Percentiles rank a stretch among this genome's conserved stretches.
These are phyloP conservation scores for Pelusios castaneus DNA, from an alignment of 2,113 vertebrate species.

Conservation along the genomic window DNA sequence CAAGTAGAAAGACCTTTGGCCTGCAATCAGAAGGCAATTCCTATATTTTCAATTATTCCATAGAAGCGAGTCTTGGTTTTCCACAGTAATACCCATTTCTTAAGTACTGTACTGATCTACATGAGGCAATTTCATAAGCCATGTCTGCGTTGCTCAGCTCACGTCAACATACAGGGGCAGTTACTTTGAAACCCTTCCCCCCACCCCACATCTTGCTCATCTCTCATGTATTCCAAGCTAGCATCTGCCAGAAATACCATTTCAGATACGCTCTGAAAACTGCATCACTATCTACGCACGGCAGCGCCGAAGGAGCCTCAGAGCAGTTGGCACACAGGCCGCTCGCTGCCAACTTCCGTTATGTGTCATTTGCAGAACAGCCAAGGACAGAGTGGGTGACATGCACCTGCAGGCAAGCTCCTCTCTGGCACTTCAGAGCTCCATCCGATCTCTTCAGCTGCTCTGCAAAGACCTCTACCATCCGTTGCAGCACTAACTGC, in stretches of 20 bases:
- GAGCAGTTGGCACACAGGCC: neutral
- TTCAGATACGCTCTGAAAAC: neutral
- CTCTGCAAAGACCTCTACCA: neutral
- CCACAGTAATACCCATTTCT: neutral
- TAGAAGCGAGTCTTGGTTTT: neutral
- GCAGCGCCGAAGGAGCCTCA: neutral
- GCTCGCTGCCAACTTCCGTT: neutral
- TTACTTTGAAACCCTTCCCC: neutral
- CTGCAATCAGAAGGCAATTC: neutral
- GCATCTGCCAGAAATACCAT: neutral
- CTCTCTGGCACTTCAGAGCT: neutral
- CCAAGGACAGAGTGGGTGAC: neutral
- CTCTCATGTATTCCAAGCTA: neutral
- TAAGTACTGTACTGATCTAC: neutral
- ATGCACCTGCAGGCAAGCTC: neutral
- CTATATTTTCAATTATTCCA: neutral
- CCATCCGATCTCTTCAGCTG: neutral
- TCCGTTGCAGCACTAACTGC: neutral
- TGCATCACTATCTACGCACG: neutral
- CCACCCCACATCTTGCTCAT: neutral
- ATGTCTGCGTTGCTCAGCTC: fast-evolving
- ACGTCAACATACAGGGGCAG: neutral
- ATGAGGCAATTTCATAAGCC: neutral
- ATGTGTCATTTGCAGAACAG: neutral
- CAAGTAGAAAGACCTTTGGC: neutral